Conservation (phyloP, 1,140 invertebrate genomes). For the Leptonema lineaticorne region DNA sequence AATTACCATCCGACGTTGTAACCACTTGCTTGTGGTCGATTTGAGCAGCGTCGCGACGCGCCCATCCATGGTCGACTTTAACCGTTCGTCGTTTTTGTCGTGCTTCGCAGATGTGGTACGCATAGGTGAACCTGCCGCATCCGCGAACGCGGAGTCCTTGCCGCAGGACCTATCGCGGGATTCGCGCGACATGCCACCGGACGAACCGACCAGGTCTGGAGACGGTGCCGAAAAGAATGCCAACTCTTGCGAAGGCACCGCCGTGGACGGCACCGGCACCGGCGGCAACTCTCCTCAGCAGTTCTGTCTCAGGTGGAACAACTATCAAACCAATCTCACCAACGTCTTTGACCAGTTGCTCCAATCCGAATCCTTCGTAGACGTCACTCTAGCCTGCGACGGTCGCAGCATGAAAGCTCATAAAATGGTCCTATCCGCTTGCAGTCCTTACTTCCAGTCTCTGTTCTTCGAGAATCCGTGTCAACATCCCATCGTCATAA, state of each 20-base stretch:
- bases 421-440: conserved; percentile 90
- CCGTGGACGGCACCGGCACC: conserved; percentile 5
- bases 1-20: no score
- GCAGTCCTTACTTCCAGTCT: conserved; percentile 88
- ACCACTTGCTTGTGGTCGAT: background rate
- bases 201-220: background rate
- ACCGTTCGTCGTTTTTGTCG: conserved; percentile 35
- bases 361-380: conserved; percentile 87
- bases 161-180: conserved; percentile 20
- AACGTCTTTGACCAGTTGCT: conserved; percentile 90
- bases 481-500: conserved; percentile 87
- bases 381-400: conserved; percentile 89
- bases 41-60: conserved; percentile 20
- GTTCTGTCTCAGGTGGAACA: conserved; percentile 91
- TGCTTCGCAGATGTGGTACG: conserved; percentile 39
- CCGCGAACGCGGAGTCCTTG: background rate
- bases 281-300: conserved; percentile 49
- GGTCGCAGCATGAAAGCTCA: conserved; percentile 89
- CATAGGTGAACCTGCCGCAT: background rate
- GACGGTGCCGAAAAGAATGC: conserved; percentile 4
- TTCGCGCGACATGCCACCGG: conserved; percentile 11
- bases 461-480: conserved; percentile 91
- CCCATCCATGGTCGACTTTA: conserved; percentile 36
- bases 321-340: conserved; percentile 88
- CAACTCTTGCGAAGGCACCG: background rate